These are phyloP conservation scores for Limenitis arthemis DNA, from an alignment of 2,888 invertebrate genomes.

Conservation along the genomic window DNA sequence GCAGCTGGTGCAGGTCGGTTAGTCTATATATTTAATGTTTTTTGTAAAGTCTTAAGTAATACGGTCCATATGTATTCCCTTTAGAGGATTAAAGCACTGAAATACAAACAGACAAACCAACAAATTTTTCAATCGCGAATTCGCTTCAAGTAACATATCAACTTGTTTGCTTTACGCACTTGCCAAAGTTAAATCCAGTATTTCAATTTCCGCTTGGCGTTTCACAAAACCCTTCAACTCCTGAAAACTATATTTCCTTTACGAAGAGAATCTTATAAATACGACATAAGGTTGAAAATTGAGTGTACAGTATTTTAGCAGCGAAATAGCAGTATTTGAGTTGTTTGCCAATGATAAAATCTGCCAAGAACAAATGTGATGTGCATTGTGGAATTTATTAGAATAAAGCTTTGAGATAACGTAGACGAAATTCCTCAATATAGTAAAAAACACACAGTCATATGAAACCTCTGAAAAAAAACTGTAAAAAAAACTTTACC, in stretches of 20 bases:
- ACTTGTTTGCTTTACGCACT: conserved; percentile 3
- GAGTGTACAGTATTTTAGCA: not conserved
- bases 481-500: too few relatives aligned
- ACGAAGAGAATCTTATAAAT: not conserved
- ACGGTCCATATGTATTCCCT: too few relatives aligned
- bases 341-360: conserved; percentile 4
- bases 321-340: not conserved
- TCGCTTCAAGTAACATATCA: conserved; percentile 1
- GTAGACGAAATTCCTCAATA: not conserved
- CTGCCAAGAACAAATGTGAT: conserved; percentile 8
- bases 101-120: too few relatives aligned
- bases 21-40: too few relatives aligned
- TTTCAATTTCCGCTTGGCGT: too few relatives aligned
- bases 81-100: too few relatives aligned
- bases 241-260: not conserved
- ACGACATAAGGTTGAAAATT: not conserved
- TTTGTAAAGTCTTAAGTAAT: too few relatives aligned
- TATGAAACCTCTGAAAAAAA: too few relatives aligned
- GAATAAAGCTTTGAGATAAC: not conserved
- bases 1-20: too few relatives aligned
- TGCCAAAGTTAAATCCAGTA: too few relatives aligned
- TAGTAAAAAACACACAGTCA: too few relatives aligned
- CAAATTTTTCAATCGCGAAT: not conserved
- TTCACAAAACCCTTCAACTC: too few relatives aligned
- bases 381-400: conserved; percentile 6